A percentile compares a stretch with the other conserved stretches of the same genome.
phyloP scores from a whole-genome alignment of 2,888 invertebrate species.

The Hanleya hanleyi region DNA sequence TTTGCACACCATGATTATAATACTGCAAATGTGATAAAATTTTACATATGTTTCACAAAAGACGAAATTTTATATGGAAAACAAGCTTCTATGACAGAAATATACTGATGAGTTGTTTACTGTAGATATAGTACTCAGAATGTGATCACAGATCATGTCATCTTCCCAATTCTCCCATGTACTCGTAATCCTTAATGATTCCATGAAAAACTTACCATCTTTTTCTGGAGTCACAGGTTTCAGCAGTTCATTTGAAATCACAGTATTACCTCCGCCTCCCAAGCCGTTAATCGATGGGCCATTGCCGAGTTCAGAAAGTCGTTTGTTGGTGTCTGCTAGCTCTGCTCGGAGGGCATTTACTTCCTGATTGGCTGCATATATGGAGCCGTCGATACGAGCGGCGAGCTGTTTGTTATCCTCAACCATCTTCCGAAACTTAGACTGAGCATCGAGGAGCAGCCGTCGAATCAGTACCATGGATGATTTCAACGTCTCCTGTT shows the following conservation, averaged over 20 bases:
- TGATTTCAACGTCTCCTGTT: conserved; percentile 80
- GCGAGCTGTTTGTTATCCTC: conserved; percentile 83
- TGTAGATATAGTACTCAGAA: too few relatives aligned
- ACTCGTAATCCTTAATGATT: neutral
- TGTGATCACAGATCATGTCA: too few relatives aligned
- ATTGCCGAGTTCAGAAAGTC: conserved; percentile 65
- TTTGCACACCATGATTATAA: too few relatives aligned
- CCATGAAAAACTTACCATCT: conserved; percentile 10
- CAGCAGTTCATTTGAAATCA: neutral
- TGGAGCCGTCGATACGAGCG: conserved; percentile 74
- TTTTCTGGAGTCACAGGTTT: conserved; percentile 2
- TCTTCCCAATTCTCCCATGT: too few relatives aligned
- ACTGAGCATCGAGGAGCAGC: conserved; percentile 88
- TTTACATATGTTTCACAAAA: too few relatives aligned
- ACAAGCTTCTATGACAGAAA: too few relatives aligned
- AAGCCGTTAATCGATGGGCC: neutral
- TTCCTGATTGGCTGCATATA: conserved; percentile 75
- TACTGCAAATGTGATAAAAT: too few relatives aligned
- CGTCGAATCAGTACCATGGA: conserved; percentile 90
- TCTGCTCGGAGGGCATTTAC: conserved; percentile 77
- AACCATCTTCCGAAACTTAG: conserved; percentile 90
- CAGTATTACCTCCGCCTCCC: neutral
- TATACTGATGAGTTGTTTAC: too few relatives aligned
- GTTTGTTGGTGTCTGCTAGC: conserved; percentile 76
- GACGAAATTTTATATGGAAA: too few relatives aligned